Base-by-base conservation (phyloP, 2,888 invertebrate species). In the Mesoligia furuncula region DNA sequence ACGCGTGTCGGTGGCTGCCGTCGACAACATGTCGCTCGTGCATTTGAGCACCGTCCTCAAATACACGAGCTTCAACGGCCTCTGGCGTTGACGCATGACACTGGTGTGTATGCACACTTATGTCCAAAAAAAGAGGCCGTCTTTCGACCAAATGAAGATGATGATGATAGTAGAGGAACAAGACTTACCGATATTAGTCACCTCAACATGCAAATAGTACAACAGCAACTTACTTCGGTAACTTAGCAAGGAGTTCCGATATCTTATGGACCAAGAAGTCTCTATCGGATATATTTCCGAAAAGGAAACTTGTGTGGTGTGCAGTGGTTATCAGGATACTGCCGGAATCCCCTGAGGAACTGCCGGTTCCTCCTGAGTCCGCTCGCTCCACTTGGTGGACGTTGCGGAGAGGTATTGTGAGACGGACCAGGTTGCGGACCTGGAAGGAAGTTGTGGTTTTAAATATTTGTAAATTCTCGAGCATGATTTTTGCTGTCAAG, bases 231-330 rank as follows among this genome's bases (percentile, higher is more conserved):
- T 85, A 97, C 97, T 96, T 96, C 0, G 97, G 96, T 81, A 97
- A 97, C 93, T 98, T 98, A 0, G 98, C 98, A 6, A 99, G 96
- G 36, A 99, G 97, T 92, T 99, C 99, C 0, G 99, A 98, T 85
- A 99, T 98, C 95, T 99, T 99, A 91, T 98, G 98, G 9, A 99
- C 97, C 11, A 99, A 97, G 93, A 99, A 98, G 91, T 99, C 98
- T 82, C 99, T 97, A 91, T 99, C 99, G 42, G 98, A 97, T 87
- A 99, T 98, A 94, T 99, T 98, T 57, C 99, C 98, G 95, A 99
- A 99, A 73, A 99, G 97, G 94, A 99, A 99, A 91, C 98, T 98
- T 51, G 98, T 98, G 95, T 98, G 98, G 80, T 98, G 97, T 2
- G 98, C 97, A 0, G 98, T 98, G 0, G 98, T 98, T 62, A 99